These are phyloP conservation scores for Parauchenoglanis ngamensis DNA, from an alignment of 2,797 vertebrate species.

Conservation along the genomic window DNA sequence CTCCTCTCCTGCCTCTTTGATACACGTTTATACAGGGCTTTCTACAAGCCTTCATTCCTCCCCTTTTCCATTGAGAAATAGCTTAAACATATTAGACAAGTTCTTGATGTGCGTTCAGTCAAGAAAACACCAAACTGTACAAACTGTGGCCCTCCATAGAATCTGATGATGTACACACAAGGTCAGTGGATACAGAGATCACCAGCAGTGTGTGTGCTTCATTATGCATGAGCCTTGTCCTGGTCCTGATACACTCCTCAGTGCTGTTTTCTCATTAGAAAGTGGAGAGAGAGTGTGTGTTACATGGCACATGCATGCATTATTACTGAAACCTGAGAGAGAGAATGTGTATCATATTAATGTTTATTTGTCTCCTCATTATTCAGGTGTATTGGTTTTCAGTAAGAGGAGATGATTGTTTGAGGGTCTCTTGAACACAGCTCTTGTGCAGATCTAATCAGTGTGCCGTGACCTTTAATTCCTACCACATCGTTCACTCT, in stretches of 20 bases:
- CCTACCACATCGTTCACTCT: neutral
- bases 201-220: conserved; percentile 60
- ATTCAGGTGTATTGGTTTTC: conserved; percentile 42
- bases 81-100: neutral
- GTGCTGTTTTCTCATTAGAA: conserved; percentile 45
- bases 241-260: conserved; percentile 33
- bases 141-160: neutral
- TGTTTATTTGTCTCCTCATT: conserved; percentile 33
- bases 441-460: neutral
- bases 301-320: conserved; percentile 30
- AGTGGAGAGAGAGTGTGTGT: conserved; percentile 30
- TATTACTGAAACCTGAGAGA: conserved; percentile 40
- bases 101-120: neutral
- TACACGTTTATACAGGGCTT: too few species aligned
- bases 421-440: neutral
- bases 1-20: neutral
- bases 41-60: too few species aligned
- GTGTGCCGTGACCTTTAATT: neutral
- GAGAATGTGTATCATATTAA: conserved; percentile 15
- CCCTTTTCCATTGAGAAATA: neutral
- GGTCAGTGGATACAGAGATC: conserved; percentile 38
- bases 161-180: neutral
- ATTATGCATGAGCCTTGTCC: conserved; percentile 61
- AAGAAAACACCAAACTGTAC: neutral
- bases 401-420: conserved; percentile 39